These are phyloP conservation scores for Chionodraco myersi DNA, from an alignment of 2,113 vertebrate species.

Conservation along the genomic window DNA sequence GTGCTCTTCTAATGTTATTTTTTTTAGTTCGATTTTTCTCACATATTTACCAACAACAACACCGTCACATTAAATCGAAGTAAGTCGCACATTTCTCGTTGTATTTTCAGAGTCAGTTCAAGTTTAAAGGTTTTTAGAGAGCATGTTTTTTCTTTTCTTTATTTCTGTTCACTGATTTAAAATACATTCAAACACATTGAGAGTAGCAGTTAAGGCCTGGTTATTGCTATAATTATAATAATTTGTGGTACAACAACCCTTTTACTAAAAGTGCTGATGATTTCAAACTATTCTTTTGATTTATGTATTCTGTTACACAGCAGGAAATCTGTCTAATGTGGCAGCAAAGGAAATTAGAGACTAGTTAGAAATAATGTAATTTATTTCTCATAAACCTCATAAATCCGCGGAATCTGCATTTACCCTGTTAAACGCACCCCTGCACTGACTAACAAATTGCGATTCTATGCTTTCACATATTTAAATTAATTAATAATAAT, in stretches of 20 bases:
- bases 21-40: background rate
- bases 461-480: too few species aligned
- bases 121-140: background rate
- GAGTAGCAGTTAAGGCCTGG: background rate
- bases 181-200: background rate
- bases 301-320: background rate
- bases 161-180: too few species aligned
- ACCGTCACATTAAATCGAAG: conserved; percentile 19
- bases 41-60: background rate
- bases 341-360: background rate
- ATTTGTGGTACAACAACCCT: background rate
- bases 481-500: too few species aligned
- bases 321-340: background rate
- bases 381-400: background rate
- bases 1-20: background rate
- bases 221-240: background rate
- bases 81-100: conserved; percentile 49
- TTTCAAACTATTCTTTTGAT: background rate
- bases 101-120: background rate
- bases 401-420: too few species aligned
- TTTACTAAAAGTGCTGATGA: too few species aligned
- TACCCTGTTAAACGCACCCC: too few species aligned
- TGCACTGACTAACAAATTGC: too few species aligned
- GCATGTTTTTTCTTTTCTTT: background rate
- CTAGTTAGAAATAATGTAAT: background rate